Conservation (phyloP, 2,797 vertebrate species). For the Amblyopsis hoosieri region DNA sequence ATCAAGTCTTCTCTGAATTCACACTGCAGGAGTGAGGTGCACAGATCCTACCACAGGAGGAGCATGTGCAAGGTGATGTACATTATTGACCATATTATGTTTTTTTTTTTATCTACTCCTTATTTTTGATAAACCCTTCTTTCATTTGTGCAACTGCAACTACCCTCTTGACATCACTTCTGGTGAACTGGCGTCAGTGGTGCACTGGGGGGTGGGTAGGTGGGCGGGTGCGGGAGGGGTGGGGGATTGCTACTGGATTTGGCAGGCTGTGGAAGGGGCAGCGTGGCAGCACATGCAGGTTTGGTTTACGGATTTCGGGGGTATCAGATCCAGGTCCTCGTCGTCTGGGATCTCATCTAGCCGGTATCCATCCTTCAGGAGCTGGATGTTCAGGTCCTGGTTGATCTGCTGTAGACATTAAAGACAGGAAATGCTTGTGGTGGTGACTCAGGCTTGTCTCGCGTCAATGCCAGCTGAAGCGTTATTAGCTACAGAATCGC, state of each 20-base stretch:
- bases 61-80: conserved; percentile 58
- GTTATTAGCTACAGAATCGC: no score
- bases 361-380: conserved; percentile 96
- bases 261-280: conserved; percentile 93
- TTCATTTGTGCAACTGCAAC: conserved; percentile 51
- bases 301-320: conserved; percentile 96
- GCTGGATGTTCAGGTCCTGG: conserved; percentile 99
- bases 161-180: conserved; percentile 30
- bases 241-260: conserved; percentile 88
- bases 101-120: conserved; percentile 10
- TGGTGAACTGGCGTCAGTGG: conserved; percentile 52
- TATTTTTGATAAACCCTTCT: conserved; percentile 43
- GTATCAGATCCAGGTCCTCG: conserved; percentile 96
- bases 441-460: no score
- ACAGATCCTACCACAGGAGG: conserved; percentile 77
- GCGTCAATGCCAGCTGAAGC: no score
- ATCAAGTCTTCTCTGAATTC: conserved; percentile 45
- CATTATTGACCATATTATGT: conserved; percentile 42
- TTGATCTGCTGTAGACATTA: conserved; percentile 90
- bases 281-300: conserved; percentile 99
- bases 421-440: background rate
- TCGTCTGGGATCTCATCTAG: conserved; percentile 98
- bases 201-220: conserved; percentile 13
- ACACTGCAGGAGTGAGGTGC: conserved; percentile 50
- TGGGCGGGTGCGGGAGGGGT: background rate